Conservation (phyloP, 2,888 invertebrate species). For the Yponomeuta evonymella region DNA sequence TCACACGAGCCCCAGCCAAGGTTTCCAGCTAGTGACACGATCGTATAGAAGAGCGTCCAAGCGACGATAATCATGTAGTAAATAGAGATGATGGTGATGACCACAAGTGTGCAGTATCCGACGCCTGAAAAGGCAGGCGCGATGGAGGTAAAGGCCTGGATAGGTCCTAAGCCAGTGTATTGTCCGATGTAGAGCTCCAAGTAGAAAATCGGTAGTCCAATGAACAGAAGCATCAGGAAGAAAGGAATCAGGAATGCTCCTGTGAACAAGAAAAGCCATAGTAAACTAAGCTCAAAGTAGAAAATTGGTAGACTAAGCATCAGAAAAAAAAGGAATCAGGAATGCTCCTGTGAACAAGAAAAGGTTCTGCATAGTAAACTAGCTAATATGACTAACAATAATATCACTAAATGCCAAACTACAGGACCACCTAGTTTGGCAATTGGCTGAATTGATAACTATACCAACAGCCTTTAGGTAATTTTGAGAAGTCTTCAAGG, state of each 20-base stretch:
- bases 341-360: conserved; percentile 81
- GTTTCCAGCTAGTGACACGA: conserved; percentile 79
- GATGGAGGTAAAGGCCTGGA: conserved; percentile 77
- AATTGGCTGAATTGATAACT: no score
- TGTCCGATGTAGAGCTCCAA: conserved; percentile 88
- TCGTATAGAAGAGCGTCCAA: conserved; percentile 85
- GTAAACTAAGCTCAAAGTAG: conserved; percentile 78
- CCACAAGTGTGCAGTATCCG: conserved; percentile 81
- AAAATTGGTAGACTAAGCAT: conserved; percentile 89
- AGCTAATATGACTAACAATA: no score
- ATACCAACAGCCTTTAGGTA: no score
- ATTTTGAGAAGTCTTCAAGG: no score
- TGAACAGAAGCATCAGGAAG: conserved; percentile 82
- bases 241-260: conserved; percentile 84
- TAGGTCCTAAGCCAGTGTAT: conserved; percentile 84
- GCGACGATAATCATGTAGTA: conserved; percentile 89
- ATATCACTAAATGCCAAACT: no score
- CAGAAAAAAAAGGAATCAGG: conserved; percentile 82
- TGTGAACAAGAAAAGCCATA: no score
- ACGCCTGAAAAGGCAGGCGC: conserved; percentile 79
- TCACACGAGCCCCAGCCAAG: conserved; percentile 83
- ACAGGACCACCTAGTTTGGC: no score
- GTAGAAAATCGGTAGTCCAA: conserved; percentile 87
- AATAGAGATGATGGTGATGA: conserved; percentile 82
- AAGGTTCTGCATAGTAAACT: no score